These are phyloP conservation scores for Tryphoninae sp. DNA, from an alignment of 2,888 invertebrate species.

Conservation along the genomic window DNA sequence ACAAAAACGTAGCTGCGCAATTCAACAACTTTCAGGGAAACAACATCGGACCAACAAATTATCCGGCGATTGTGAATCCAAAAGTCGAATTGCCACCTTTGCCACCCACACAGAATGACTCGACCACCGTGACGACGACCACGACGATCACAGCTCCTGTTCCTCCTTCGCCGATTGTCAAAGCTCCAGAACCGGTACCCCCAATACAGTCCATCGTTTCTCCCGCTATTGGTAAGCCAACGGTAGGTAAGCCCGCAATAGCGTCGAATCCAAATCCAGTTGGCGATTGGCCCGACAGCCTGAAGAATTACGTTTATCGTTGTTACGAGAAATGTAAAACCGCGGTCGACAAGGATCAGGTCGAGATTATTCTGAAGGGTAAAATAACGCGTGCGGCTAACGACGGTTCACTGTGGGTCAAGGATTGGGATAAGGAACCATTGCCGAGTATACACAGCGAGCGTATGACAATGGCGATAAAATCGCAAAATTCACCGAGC, in stretches of 20 bases:
- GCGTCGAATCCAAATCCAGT: constrained; percentile 81
- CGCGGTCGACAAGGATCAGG: constrained; percentile 94
- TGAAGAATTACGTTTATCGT: constrained; percentile 93
- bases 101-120: constrained; percentile 82
- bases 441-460: constrained; percentile 94
- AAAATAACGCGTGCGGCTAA: constrained; percentile 95
- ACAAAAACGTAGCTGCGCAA: constrained; percentile 82
- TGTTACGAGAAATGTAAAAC: constrained; percentile 96
- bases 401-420: constrained; percentile 92
- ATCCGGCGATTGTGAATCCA: constrained; percentile 68
- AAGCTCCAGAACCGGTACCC: constrained; percentile 58
- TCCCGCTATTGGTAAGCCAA: constrained; percentile 67
- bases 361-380: constrained; percentile 96
- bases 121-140: constrained; percentile 83
- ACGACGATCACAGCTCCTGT: constrained; percentile 77
- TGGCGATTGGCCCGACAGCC: constrained; percentile 90
- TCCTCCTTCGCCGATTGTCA: constrained; percentile 80
- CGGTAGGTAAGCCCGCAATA: constrained; percentile 71
- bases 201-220: constrained; percentile 63
- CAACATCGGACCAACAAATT: constrained; percentile 66
- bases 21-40: constrained; percentile 81
- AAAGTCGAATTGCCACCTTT: constrained; percentile 81
- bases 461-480: constrained; percentile 86
- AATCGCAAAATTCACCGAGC: constrained; percentile 83
- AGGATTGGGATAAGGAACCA: constrained; percentile 97